A percentile compares a stretch with the other conserved stretches of the same genome.
Evolutionary conservation across 2,797 vertebrate species (phyloP).

Genomic region (Pseudopleuronectes americanus): DNA sequence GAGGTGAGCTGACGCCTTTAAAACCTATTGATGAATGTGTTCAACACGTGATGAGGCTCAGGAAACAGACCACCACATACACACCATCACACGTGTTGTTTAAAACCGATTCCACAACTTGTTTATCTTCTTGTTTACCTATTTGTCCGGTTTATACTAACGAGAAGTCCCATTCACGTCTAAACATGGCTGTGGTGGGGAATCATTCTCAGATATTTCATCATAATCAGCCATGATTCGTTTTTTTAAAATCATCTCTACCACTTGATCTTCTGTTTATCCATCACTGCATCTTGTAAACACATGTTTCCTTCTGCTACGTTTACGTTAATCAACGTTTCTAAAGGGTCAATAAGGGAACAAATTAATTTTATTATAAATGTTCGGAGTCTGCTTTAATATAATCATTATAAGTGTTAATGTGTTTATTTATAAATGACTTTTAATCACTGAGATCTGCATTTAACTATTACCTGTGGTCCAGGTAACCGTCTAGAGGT

Average conservation of each 20-base stretch:
- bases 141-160: background rate
- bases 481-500: background rate
- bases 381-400: too few relatives aligned
- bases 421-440: background rate
- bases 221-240: too few relatives aligned
- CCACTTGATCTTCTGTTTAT: too few relatives aligned
- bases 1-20: conserved; percentile 86
- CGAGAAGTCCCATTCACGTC: too few relatives aligned
- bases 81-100: fast-evolving
- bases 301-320: background rate
- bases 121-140: background rate
- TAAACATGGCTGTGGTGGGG: too few relatives aligned
- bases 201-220: too few relatives aligned
- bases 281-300: too few relatives aligned
- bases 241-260: too few relatives aligned
- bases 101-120: background rate
- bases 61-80: fast-evolving
- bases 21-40: background rate
- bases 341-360: too few relatives aligned
- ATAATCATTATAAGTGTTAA: background rate
- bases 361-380: too few relatives aligned
- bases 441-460: background rate
- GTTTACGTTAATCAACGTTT: background rate
- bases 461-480: background rate
- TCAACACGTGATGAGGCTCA: background rate